Evolutionary conservation across 1,140 invertebrate species (phyloP).

Genomic region (Phortica variegata): DNA sequence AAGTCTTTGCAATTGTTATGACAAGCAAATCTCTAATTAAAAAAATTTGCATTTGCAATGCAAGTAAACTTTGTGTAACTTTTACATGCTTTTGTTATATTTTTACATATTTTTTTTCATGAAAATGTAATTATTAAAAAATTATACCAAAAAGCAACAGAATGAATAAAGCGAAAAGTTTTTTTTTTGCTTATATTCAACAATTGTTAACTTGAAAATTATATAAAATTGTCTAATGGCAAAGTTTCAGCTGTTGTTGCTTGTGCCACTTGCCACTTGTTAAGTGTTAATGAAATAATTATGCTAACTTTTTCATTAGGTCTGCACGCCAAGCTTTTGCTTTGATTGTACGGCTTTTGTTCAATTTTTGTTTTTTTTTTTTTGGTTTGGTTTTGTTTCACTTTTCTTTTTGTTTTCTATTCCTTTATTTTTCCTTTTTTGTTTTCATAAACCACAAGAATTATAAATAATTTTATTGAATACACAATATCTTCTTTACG

Average conservation of each 20-base stretch:
- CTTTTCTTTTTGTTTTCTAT: no score
- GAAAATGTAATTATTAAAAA: slow-evolving; percentile 55
- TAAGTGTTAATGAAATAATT: slow-evolving; percentile 55
- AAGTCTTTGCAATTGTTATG: no score
- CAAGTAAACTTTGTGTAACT: slow-evolving; percentile 52
- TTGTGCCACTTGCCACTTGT: slow-evolving; percentile 36
- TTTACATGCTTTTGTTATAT: slow-evolving; percentile 23
- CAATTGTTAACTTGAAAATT: slow-evolving; percentile 55
- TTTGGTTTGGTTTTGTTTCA: slow-evolving; percentile 32
- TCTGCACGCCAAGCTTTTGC: slow-evolving; percentile 30
- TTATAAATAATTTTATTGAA: no score
- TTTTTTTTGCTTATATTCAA: slow-evolving; percentile 41
- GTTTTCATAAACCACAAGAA: no score
- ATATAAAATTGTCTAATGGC: slow-evolving; percentile 52
- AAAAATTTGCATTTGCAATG: slow-evolving; percentile 54
- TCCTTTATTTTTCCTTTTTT: no score
- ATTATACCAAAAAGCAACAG: slow-evolving; percentile 40
- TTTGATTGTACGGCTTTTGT: slow-evolving; percentile 4
- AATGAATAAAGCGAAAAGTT: slow-evolving; percentile 17
- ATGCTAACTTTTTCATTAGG: slow-evolving; percentile 43
- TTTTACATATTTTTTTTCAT: slow-evolving; percentile 20
- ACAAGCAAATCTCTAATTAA: slow-evolving; percentile 55
- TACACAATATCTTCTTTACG: no score
- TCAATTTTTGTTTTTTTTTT: neutral
- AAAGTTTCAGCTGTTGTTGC: slow-evolving; percentile 42